Evolutionary conservation across 2,888 invertebrate species (phyloP).

Genomic region (Encarsia formosa): DNA sequence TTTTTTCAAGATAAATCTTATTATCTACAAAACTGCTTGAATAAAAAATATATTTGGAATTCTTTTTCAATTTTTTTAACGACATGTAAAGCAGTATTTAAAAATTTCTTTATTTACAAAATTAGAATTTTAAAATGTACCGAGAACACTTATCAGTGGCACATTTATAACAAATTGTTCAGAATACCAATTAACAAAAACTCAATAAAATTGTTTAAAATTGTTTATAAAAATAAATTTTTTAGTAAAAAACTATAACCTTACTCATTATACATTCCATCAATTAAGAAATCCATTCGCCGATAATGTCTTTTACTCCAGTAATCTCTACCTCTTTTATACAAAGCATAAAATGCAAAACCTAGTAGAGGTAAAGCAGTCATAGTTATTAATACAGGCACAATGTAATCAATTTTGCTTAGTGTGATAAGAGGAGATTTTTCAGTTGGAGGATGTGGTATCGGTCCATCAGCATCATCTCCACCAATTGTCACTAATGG

Average conservation of each 20-base stretch:
- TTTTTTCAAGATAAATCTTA: not conserved
- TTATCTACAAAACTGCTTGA: constrained; percentile 1
- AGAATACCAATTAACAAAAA: constrained; percentile 1
- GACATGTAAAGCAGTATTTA: constrained; percentile 3
- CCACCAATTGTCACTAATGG: constrained; percentile 54
- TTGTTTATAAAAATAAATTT: constrained; percentile 19
- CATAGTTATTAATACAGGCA: constrained; percentile 71
- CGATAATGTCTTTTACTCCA: constrained; percentile 84
- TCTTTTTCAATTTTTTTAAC: too few relatives aligned
- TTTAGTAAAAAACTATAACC: constrained; percentile 11
- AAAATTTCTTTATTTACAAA: constrained; percentile 1
- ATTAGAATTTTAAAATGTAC: too few relatives aligned
- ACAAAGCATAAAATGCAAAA: constrained; percentile 62
- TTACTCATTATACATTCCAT: constrained; percentile 81
- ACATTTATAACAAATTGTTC: constrained; percentile 13
- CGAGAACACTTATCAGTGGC: too few relatives aligned
- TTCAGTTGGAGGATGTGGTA: constrained; percentile 38
- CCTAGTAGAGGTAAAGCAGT: constrained; percentile 72
- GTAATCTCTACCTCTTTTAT: constrained; percentile 72
- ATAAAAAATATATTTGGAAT: not conserved
- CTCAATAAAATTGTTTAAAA: constrained; percentile 17
- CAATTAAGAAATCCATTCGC: constrained; percentile 82
- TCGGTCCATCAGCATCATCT: constrained; percentile 44
- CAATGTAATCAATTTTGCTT: constrained; percentile 59
- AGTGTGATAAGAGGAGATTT: constrained; percentile 38